These are phyloP conservation scores for Lanistes nyassanus DNA, from an alignment of 1,140 invertebrate genomes.

Conservation along the genomic window DNA sequence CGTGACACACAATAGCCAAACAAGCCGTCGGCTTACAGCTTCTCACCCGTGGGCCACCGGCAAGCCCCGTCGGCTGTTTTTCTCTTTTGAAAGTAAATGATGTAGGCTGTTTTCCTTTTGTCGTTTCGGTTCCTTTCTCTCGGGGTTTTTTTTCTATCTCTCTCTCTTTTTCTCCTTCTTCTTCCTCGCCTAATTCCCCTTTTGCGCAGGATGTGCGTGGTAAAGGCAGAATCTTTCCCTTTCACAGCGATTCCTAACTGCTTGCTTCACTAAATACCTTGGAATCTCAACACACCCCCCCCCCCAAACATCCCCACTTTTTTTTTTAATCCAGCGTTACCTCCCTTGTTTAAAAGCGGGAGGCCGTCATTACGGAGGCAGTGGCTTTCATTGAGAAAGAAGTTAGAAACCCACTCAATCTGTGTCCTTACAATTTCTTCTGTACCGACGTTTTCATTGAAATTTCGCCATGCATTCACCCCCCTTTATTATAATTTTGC, in stretches of 20 bases:
- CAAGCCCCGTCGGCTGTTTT: neutral
- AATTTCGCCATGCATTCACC: neutral
- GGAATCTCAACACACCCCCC: too few relatives aligned
- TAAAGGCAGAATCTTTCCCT: too few relatives aligned
- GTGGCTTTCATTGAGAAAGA: neutral
- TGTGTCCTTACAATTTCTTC: neutral
- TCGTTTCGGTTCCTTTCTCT: neutral
- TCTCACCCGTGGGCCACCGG: neutral
- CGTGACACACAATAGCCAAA: conserved; percentile 9
- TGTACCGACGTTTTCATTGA: conserved; percentile 7
- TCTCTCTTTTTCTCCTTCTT: neutral
- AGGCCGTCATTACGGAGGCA: neutral
- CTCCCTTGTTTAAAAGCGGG: neutral
- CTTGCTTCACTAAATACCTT: too few relatives aligned
- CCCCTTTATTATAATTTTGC: neutral
- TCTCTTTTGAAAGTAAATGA: neutral
- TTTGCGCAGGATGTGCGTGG: too few relatives aligned
- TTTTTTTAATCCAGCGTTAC: neutral
- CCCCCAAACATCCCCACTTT: too few relatives aligned
- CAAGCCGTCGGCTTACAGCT: neutral
- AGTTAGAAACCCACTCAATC: conserved; percentile 5
- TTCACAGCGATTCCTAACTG: too few relatives aligned
- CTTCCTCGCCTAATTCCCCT: too few relatives aligned
- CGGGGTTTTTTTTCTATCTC: neutral
- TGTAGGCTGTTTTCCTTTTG: neutral